Conservation (phyloP, 2,888 invertebrate species). For the Agrenia bidenticulata region DNA sequence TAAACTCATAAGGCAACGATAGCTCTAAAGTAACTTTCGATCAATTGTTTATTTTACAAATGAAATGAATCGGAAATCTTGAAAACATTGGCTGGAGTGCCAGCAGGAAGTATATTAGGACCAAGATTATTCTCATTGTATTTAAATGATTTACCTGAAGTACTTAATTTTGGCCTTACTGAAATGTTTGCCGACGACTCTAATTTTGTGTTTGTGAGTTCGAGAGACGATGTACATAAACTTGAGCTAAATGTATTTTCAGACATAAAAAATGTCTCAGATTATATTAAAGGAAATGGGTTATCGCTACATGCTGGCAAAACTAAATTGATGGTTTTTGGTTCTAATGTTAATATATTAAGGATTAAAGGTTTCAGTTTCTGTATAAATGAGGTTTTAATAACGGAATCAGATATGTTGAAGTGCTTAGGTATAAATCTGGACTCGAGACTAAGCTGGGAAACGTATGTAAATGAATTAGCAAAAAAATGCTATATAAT, state of each 20-base stretch:
- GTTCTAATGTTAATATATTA: too few relatives aligned
- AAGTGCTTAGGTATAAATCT: background rate
- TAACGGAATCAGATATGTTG: background rate
- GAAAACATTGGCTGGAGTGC: slow-evolving; percentile 15
- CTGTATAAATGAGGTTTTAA: background rate
- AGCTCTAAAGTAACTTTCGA: slow-evolving; percentile 2
- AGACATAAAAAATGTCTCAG: too few relatives aligned
- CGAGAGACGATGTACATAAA: too few relatives aligned
- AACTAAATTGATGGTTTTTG: too few relatives aligned
- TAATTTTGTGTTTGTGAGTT: slow-evolving; percentile 18
- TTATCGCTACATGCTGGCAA: too few relatives aligned
- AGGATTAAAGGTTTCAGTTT: background rate
- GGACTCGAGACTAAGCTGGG: background rate
- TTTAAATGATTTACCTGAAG: slow-evolving; percentile 19
- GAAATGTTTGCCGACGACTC: slow-evolving; percentile 29
- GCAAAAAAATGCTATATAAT: background rate
- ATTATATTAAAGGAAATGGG: too few relatives aligned
- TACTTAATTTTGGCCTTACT: background rate
- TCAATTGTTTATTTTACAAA: slow-evolving; percentile 21
- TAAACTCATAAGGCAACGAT: too few relatives aligned
- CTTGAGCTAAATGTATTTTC: too few relatives aligned
- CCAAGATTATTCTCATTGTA: slow-evolving; percentile 21
- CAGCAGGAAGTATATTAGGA: slow-evolving; percentile 21
- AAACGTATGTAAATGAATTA: background rate
- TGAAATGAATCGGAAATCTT: background rate